These are phyloP conservation scores for Carettochelys insculpta DNA, from an alignment of 2,113 vertebrate species.

Conservation along the genomic window DNA sequence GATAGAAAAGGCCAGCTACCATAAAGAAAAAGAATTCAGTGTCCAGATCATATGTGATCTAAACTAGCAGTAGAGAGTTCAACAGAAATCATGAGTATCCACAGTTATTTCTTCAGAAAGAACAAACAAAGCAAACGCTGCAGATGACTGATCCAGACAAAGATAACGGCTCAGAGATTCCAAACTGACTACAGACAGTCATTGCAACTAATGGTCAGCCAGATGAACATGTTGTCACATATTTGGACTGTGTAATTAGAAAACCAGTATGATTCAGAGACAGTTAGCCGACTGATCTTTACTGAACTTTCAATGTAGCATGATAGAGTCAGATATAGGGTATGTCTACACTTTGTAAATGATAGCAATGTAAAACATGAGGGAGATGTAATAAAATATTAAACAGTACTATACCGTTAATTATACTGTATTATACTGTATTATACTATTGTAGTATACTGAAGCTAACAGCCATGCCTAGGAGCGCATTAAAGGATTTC, in stretches of 20 bases:
- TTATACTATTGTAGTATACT: background rate
- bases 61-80: background rate
- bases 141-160: background rate
- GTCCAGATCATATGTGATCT: background rate
- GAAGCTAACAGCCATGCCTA: background rate
- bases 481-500: background rate
- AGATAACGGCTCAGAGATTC: background rate
- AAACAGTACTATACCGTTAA: background rate
- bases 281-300: background rate
- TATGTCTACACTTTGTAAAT: no score
- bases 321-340: background rate
- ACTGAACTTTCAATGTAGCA: background rate
- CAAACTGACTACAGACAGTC: background rate
- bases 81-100: background rate
- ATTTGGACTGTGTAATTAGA: background rate
- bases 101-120: background rate
- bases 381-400: background rate
- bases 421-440: background rate
- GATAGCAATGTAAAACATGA: background rate
- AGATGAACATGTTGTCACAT: background rate
- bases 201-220: background rate
- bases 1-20: background rate
- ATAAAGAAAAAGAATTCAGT: background rate
- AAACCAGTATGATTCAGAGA: background rate
- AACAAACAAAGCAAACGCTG: background rate